Evolutionary conservation across 2,797 vertebrate genomes (phyloP).

Genomic region (Sebastes cheni): DNA sequence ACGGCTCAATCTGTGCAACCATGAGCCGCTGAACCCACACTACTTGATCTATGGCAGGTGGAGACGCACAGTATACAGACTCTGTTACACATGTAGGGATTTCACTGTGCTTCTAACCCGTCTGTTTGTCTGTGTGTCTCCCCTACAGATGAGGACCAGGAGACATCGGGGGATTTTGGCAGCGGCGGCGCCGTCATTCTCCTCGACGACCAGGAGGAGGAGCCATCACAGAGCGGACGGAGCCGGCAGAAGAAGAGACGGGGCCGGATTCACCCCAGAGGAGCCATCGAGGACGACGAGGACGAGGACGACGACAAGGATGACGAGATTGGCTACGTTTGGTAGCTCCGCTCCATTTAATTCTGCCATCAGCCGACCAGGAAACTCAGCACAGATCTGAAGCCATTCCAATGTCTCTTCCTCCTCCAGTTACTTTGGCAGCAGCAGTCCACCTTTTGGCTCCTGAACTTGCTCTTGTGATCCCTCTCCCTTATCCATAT

Average conservation of each 20-base stretch:
- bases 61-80: background rate
- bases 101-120: background rate
- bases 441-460: constrained; percentile 61
- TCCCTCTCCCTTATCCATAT: constrained; percentile 38
- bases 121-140: background rate
- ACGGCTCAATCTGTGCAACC: background rate
- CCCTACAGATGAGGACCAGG: constrained; percentile 91
- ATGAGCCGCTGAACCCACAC: background rate
- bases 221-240: constrained; percentile 75
- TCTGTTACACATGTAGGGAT: background rate
- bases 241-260: constrained; percentile 87
- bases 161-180: constrained; percentile 95
- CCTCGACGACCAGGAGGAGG: constrained; percentile 90
- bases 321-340: constrained; percentile 94
- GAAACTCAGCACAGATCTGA: constrained; percentile 90
- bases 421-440: constrained; percentile 68
- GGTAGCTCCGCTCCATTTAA: constrained; percentile 87
- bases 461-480: constrained; percentile 53
- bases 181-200: constrained; percentile 90
- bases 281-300: constrained; percentile 92
- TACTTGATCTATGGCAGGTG: background rate
- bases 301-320: constrained; percentile 95
- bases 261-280: constrained; percentile 87
- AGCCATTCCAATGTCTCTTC: constrained; percentile 83
- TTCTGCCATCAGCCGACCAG: constrained; percentile 74